Evolutionary conservation across 2,888 invertebrate species (phyloP).

Genomic region (Physocephala rufipes): DNA sequence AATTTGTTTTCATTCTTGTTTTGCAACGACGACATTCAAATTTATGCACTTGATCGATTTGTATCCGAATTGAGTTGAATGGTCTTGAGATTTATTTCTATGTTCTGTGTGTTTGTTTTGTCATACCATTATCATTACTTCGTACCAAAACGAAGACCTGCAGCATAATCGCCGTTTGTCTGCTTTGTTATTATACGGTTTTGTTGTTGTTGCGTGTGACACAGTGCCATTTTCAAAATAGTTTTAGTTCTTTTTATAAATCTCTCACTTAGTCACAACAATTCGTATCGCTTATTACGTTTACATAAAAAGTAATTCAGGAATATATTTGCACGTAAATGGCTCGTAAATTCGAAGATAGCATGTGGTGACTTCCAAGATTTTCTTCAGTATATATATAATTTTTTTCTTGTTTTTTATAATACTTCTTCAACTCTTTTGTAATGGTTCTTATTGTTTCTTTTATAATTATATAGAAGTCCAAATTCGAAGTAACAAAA

Average conservation of each 20-base stretch:
- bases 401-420: background rate
- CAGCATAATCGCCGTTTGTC: slow-evolving; percentile 27
- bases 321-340: background rate
- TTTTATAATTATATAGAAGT: slow-evolving; percentile 45
- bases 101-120: background rate
- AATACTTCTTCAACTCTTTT: slow-evolving; percentile 11
- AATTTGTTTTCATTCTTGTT: background rate
- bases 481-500: slow-evolving; percentile 57
- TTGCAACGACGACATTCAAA: background rate
- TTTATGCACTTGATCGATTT: slow-evolving; percentile 27
- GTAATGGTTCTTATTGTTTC: too few species aligned
- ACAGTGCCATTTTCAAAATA: slow-evolving; percentile 62
- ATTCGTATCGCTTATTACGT: background rate
- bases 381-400: too few species aligned
- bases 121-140: slow-evolving; percentile 3
- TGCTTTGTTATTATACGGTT: background rate
- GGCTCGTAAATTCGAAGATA: too few species aligned
- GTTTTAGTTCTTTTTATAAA: slow-evolving; percentile 50
- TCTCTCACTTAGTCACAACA: slow-evolving; percentile 42
- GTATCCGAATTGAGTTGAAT: slow-evolving; percentile 18
- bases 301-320: too few species aligned
- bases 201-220: slow-evolving; percentile 54
- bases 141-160: background rate
- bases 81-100: slow-evolving; percentile 30
- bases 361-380: too few species aligned